These are phyloP conservation scores for Callaeas wilsoni DNA, from an alignment of 2,113 vertebrate species.

Conservation along the genomic window DNA sequence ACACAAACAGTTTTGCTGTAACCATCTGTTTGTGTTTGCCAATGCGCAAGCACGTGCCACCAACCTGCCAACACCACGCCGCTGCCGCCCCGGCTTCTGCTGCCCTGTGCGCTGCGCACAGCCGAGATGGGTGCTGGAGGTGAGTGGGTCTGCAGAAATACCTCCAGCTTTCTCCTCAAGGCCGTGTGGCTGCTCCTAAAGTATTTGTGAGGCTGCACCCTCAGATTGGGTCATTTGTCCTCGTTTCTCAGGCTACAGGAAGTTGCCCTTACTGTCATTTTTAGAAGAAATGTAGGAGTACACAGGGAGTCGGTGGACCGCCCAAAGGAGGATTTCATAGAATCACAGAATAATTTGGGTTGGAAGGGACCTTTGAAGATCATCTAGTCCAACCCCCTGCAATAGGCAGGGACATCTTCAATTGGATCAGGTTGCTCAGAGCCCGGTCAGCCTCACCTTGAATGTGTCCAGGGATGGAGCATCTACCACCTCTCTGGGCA, in stretches of 20 bases:
- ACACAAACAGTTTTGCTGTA: neutral
- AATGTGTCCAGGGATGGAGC: neutral
- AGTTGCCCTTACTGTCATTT: neutral
- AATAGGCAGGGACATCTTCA: neutral
- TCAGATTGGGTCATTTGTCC: neutral
- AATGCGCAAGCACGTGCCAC: neutral
- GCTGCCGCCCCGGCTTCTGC: neutral
- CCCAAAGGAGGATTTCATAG: neutral
- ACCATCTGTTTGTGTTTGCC: neutral
- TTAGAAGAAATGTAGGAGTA: neutral
- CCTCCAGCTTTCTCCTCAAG: neutral
- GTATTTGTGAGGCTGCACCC: neutral
- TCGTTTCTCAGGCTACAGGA: neutral
- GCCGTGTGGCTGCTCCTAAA: neutral
- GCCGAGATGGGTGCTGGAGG: fast-evolving
- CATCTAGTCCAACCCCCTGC: neutral
- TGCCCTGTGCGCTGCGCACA: neutral
- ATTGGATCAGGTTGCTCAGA: neutral
- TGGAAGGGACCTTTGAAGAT: neutral
- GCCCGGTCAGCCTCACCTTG: neutral
- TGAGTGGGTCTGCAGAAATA: neutral
- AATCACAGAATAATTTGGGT: neutral
- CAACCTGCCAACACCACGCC: neutral
- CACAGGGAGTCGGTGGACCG: neutral
- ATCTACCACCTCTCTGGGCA: neutral